phyloP scores from a whole-genome alignment of 2,888 invertebrate genomes.

The Drosophila kanekoi region DNA sequence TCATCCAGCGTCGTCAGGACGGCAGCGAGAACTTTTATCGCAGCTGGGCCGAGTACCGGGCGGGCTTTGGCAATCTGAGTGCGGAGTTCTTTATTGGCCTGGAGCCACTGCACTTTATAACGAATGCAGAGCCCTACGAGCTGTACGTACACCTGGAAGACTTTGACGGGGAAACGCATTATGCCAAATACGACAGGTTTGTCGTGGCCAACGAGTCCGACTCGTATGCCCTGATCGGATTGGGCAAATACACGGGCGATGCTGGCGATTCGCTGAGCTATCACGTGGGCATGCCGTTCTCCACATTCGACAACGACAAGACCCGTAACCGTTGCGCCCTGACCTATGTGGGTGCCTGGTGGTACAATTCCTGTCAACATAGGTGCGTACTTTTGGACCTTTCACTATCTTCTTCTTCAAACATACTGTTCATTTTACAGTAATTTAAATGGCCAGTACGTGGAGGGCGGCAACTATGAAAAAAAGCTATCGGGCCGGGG shows the following conservation, averaged over 20 bases:
- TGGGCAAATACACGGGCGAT: constrained; percentile 88
- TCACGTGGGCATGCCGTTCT: constrained; percentile 89
- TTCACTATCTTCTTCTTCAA: not conserved
- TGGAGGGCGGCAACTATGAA: constrained; percentile 84
- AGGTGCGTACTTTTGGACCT: constrained; percentile 83
- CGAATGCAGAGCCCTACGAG: constrained; percentile 85
- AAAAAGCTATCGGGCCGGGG: constrained; percentile 85
- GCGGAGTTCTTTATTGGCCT: constrained; percentile 90
- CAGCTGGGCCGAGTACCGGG: constrained; percentile 88
- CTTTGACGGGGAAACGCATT: constrained; percentile 86
- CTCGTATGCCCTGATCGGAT: constrained; percentile 87
- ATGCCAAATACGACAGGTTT: constrained; percentile 88
- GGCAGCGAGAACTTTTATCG: constrained; percentile 89
- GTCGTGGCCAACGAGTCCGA: constrained; percentile 88
- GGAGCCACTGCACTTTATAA: constrained; percentile 87
- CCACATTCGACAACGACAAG: constrained; percentile 89
- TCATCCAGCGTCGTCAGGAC: constrained; percentile 89
- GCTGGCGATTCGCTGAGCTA: constrained; percentile 89
- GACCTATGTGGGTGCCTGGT: constrained; percentile 90
- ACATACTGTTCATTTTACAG: constrained; percentile 77
- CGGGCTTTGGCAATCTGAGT: constrained; percentile 89
- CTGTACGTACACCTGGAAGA: constrained; percentile 88
- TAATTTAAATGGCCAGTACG: constrained; percentile 88
- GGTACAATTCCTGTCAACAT: constrained; percentile 90
- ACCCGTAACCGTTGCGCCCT: constrained; percentile 87